phyloP scores from a whole-genome alignment of 2,888 invertebrate species.

The Cephus sareptanus region DNA sequence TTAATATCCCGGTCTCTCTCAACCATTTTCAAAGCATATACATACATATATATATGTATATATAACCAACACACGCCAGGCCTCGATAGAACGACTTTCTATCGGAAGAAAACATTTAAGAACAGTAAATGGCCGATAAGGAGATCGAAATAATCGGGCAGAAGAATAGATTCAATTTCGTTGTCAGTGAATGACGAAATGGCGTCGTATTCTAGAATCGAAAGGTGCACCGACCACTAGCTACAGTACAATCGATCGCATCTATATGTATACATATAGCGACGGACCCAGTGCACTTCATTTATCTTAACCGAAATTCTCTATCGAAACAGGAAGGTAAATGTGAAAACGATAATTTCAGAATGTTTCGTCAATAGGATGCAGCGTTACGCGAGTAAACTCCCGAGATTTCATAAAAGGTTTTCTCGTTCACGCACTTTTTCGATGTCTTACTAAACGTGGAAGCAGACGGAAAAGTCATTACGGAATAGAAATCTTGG shows the following conservation, averaged over 20 bases:
- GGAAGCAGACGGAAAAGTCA: not conserved
- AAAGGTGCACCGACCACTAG: not conserved
- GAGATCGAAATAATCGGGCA: not conserved
- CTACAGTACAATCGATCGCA: too few relatives aligned
- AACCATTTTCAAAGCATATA: not conserved
- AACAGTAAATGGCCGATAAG: not conserved
- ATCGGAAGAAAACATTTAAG: not conserved
- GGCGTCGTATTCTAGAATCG: not conserved
- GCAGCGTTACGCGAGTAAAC: not conserved
- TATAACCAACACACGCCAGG: not conserved
- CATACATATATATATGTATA: too few relatives aligned
- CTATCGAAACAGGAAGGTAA: not conserved
- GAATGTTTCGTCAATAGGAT: not conserved
- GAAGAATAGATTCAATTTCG: not conserved
- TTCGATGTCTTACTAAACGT: not conserved
- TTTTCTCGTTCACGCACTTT: not conserved
- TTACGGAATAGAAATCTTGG: not conserved
- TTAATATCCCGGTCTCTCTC: not conserved
- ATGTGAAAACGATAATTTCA: not conserved
- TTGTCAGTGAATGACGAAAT: not conserved
- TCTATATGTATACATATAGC: not conserved
- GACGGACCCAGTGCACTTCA: not conserved
- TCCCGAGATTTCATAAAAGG: not conserved
- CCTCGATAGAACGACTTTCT: not conserved
- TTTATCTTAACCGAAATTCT: not conserved